A percentile compares a stretch with the other conserved stretches of the same genome.
Conservation (phyloP, 1,140 invertebrate genomes). For the Caenorhabditis inopinata region DNA sequence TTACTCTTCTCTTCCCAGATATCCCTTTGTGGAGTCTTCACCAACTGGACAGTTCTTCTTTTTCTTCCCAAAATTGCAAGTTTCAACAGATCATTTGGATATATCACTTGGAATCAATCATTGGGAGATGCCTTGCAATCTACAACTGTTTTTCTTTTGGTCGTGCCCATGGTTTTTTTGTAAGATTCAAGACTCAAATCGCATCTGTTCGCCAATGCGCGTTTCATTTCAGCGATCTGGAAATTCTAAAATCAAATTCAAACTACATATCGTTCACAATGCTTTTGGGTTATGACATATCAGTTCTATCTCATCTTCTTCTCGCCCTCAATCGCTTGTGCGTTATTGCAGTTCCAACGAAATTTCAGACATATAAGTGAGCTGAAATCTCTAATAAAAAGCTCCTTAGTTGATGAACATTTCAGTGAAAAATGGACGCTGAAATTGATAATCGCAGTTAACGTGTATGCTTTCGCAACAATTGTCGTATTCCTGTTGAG, state of each 20-base stretch:
- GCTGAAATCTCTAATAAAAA: neutral
- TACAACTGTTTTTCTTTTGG: neutral
- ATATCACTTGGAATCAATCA: slow-evolving; percentile 12
- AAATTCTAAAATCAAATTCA: neutral
- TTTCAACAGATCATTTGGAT: slow-evolving; percentile 1
- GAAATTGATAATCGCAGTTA: neutral
- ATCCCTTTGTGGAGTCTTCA: neutral
- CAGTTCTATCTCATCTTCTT: neutral
- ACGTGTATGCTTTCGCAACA: neutral
- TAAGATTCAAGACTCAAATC: neutral
- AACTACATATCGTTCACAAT: neutral
- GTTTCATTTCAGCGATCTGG: neutral
- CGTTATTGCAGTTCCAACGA: neutral
- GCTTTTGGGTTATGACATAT: neutral
- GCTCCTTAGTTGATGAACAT: neutral
- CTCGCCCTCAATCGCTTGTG: slow-evolving; percentile 4
- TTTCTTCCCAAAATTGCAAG: neutral
- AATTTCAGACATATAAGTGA: neutral
- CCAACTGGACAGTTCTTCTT: neutral
- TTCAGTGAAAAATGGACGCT: neutral
- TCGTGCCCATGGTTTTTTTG: slow-evolving; percentile 15
- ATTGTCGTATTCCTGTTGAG: neutral
- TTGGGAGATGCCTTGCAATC: slow-evolving; percentile 14
- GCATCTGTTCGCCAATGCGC: neutral
- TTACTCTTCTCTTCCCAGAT: neutral